Evolutionary conservation across 2,797 vertebrate genomes (phyloP), one percentile per base, ranked within the genome.

Genomic region (Falco biarmicus): DNA sequence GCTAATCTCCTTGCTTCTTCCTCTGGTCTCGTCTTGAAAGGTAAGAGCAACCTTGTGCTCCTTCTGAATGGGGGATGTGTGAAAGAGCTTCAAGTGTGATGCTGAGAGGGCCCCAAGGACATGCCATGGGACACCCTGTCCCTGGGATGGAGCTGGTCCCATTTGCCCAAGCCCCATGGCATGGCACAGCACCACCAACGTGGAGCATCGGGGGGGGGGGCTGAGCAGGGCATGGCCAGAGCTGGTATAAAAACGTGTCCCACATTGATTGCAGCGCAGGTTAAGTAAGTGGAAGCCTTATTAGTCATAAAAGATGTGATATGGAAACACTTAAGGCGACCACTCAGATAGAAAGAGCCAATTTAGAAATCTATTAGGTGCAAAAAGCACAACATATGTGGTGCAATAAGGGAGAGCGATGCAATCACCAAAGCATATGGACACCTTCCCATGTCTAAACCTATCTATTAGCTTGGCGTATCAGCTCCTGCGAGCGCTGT

Each of bases 361-460:
- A 89, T 93, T 94, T 94, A 77, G 81, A 69, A 84, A 93, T 51
- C 88, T 89, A 89, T 93, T 91, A 84, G 90, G 81, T 87, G 95
- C 90, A 80, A 93, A 86, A 83, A 80, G 81, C 90, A 22, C 53
- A 47, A 81, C 69, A 69, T 64, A 77, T 61, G 90, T 69, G 90
- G 84, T 71, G 90, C 84, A 86, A 34, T 89, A 86, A 80, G 77
- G 87, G 77, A 83, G 64, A 80, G 90, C 10, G 1, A 61, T 34
- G 71, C 91, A 68, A 83, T 82, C 81, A 65, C 45, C 68, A 75
- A 71, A 86, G 81, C 84, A 76, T 71, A 76, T 51, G 87, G 95
- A 63, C 73, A 94, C 84, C 92, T 90, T 63, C 83, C 56, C 16
- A 0, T 70, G 70, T 41, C 87, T 84, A 19, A 68, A 34, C 73